Base-by-base conservation (phyloP, 2,888 invertebrate species). In the Myopa testacea region DNA sequence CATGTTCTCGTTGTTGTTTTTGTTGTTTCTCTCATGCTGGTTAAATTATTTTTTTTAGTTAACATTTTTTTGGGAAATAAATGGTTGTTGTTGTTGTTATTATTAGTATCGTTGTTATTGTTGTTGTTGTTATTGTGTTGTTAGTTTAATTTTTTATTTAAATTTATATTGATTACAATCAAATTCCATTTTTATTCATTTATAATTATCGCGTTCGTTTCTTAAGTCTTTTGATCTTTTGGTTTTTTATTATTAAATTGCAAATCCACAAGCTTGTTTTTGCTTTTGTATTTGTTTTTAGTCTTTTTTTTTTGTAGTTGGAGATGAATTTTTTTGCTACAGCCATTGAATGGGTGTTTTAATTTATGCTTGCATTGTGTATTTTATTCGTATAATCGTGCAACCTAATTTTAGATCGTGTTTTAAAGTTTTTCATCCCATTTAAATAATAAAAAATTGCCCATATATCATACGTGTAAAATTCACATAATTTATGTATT, bases 401-500 rank as follows among this genome's bases (percentile, higher is more conserved):
- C 55, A 55, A 45, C 55, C 10, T 55, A 0, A 16, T 55, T 16
- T 0, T 5, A 5, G 3, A n/a, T 55, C 16, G 6, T 4, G 10
- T n/a, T n/a, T 10, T n/a, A 6, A 55, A n/a, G 5, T 55, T 55
- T 55, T 14, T 55, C 10, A 8, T n/a, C 1, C 16, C 4, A 4
- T 65, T 37, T 14, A 4, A 37, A 4, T 37, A 26, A 63, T 6
- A 34, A 63, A 65, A 65, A 38, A 65, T 14, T 65, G 45, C 45
- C 3, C 3, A 45, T 19, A 38, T 37, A 67, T 38, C 2, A 26
- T 26, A 26, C 26, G 2, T 26, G 26, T 2, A 26, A 40, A 75
- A 75, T 75, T 67, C 55, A 67, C 40, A 67, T 67, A 75, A 75
- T 75, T 75, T 73, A 50, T 62, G 37, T n/a, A 38, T 62, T 26